Evolutionary conservation across 2,888 invertebrate genomes (phyloP), one percentile per base, ranked within the genome.

Genomic region (Drosophila gaucha): DNA sequence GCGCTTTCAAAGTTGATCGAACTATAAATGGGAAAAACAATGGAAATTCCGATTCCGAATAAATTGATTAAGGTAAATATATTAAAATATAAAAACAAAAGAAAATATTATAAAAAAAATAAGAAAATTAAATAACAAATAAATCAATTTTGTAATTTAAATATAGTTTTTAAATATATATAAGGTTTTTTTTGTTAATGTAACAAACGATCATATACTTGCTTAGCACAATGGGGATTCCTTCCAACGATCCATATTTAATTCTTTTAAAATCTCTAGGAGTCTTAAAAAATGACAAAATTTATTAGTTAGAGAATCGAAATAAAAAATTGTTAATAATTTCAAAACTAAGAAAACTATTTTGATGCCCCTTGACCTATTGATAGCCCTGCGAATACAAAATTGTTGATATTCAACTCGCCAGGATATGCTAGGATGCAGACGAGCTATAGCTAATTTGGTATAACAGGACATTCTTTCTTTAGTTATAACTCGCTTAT

Each of bases 1-100:
- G 33, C 31, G 31, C 28, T n/a, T 49, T 22, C 20, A 36, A 49
- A 50, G 16, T 52, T 52, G 38, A 35, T 56, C 52, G 18, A 31
- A 24, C 72, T 50, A 54, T 69, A 63, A 54, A 36, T 41, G 43
- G 12, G 2, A 33, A 5, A 51, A 22, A 20, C 9, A 35, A 35
- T 62, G 12, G n/a, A 44, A 60, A 62, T 24, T 70, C 28, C 51
- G 43, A 43, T 12, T 18, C 10, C 26, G 26, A 6, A 3, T 6
- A 6, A 5, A 28, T 20, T 30, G 44, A 28, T n/a, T 20, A 12
- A 30, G 28, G 12, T 28, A 44, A 30, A 12, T 9, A 0, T 26
- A 28, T 44, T 6, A 1, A 28, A 18, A 24, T 24, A 2, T 1
- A 14, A 14, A 14, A n/a, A n/a, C n/a, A n/a, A n/a, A n/a, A n/a